Evolutionary conservation across 2,888 invertebrate genomes (phyloP), one percentile per base, ranked within the genome.

Genomic region (Allygus modestus): DNA sequence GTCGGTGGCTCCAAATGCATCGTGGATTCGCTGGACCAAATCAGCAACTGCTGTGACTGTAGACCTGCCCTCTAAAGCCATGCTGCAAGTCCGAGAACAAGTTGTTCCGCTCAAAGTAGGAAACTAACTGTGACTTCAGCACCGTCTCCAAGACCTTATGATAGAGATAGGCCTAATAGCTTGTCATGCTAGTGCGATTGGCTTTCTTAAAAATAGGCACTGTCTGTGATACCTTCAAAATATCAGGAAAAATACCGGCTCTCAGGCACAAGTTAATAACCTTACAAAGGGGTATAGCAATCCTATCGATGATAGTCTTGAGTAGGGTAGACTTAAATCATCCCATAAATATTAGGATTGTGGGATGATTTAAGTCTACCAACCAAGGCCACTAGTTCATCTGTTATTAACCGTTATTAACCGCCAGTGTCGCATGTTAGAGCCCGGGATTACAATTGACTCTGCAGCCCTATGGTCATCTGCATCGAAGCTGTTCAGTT

Each of bases 91-190:
- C 41, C 12, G 46, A 37, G 20, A 75, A 43, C 17, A 75, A 41
- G 23, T 33, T 12, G 43, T 75, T 75, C 1, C 26, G 2, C n/a
- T 75, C 75, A 23, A 75, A 28, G n/a, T 37, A 75, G 7, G 23
- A 23, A 0, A 75, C 75, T 9, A 75, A 46, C 12, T 41, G 75
- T 23, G 41, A 41, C 46, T 46, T 75, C 41, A 75, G 9, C 1
- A 43, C 23, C 9, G 41, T 41, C 41, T 75, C 41, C 20, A 46
- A 17, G 23, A 75, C 26, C n/a, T 46, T 75, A 75, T 41, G 12
- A 75, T 75, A 9, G 75, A 75, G 26, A 75, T 46, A 15, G 75
- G 75, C 2, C 71, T n/a, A 2, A 75, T 43, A 75, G 23, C 54
- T 54, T 4, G 54, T 23, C 54, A 54, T 54, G 23, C 4, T 54